These are phyloP conservation scores for Poliocrania exsul DNA, from an alignment of 2,797 vertebrate species.

Conservation along the genomic window DNA sequence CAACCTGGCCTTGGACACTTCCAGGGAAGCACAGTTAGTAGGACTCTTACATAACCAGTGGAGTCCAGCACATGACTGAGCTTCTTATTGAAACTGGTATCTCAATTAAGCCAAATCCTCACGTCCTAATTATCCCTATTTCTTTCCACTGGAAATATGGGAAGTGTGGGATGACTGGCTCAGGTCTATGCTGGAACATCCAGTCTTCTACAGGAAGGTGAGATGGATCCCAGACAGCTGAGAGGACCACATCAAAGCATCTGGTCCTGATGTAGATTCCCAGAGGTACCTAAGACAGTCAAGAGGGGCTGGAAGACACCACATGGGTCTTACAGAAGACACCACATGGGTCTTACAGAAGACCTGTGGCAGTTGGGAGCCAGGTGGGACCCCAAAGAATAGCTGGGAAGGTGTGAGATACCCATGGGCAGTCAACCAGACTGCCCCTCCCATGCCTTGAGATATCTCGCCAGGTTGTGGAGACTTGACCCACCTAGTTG, in stretches of 20 bases:
- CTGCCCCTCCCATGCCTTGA: not conserved
- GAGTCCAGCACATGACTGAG: not conserved
- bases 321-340: not conserved
- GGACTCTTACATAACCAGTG: not conserved
- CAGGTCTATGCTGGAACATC: not conserved
- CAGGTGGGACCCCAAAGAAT: not conserved
- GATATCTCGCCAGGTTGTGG: not conserved
- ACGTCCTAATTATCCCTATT: not conserved
- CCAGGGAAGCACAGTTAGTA: not conserved
- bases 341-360: not conserved
- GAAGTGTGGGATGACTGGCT: fast-evolving
- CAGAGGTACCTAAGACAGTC: not conserved
- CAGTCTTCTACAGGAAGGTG: not conserved
- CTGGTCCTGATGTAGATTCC: not conserved
- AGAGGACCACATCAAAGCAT: not conserved
- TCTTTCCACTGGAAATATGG: not conserved
- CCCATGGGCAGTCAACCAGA: not conserved
- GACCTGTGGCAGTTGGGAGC: not conserved
- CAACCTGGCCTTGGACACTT: not conserved
- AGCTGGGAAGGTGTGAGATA: not conserved
- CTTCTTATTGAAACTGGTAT: not conserved
- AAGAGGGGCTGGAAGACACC: not conserved
- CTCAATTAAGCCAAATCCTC: not conserved
- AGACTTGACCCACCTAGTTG: not conserved
- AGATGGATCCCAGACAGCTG: not conserved